Conservation (phyloP, 2,113 vertebrate species). For the Triplophysa siluroides region DNA sequence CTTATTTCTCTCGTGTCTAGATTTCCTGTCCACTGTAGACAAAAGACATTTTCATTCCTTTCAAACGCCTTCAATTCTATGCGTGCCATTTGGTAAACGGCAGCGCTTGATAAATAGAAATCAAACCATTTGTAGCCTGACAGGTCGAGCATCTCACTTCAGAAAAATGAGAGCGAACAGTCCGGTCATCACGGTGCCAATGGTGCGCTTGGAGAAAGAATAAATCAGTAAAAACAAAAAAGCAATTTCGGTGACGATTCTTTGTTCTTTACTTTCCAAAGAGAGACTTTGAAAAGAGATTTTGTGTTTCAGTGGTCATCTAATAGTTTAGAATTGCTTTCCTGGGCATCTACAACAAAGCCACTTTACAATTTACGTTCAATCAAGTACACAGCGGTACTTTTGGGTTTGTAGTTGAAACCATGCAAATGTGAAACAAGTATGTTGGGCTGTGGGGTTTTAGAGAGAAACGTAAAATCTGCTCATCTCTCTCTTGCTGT, state of each 20-base stretch:
- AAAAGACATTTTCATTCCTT: conserved; percentile 28
- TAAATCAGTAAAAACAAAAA: conserved; percentile 5
- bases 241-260: conserved; percentile 7
- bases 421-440: background rate
- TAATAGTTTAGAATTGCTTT: conserved; percentile 31
- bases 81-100: conserved; percentile 4
- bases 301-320: conserved; percentile 10
- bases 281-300: conserved; percentile 18
- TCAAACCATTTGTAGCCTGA: conserved; percentile 19
- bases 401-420: background rate
- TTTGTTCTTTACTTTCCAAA: conserved; percentile 34
- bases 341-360: background rate
- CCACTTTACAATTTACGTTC: background rate
- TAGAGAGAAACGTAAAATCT: conserved; percentile 9
- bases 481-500: conserved; percentile 15
- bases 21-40: conserved; percentile 14
- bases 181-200: conserved; percentile 27
- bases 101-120: conserved; percentile 22
- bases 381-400: background rate
- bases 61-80: conserved; percentile 32
- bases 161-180: conserved; percentile 10
- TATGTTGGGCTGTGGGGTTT: conserved; percentile 2
- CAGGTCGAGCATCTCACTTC: background rate
- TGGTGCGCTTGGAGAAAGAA: conserved; percentile 32
- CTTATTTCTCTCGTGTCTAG: conserved; percentile 5